Percentiles rank a stretch among this genome's conserved stretches.
Evolutionary conservation across 2,113 vertebrate species (phyloP).

Genomic region (Halichoeres trimaculatus): DNA sequence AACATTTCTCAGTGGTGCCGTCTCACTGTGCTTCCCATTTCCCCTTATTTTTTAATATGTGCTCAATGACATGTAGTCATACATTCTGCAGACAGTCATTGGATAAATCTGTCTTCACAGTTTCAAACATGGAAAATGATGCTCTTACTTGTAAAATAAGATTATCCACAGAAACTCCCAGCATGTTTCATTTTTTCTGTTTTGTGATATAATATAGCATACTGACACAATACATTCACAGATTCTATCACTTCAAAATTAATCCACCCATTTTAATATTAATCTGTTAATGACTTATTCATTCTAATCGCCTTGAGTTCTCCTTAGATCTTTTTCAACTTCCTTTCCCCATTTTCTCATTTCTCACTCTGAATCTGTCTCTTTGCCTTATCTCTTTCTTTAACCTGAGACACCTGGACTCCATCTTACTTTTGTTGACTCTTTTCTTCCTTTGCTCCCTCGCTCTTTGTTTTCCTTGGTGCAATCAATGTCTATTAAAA

Average conservation of each 20-base stretch:
- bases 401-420: neutral
- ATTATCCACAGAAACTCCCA: neutral
- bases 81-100: neutral
- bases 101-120: neutral
- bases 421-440: neutral
- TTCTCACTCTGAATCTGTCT: constrained; percentile 27
- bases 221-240: constrained; percentile 39
- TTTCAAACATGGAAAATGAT: neutral
- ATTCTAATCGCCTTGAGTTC: constrained; percentile 50
- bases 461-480: neutral
- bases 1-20: neutral
- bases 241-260: constrained; percentile 31
- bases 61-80: neutral
- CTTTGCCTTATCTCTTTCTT: neutral
- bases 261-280: constrained; percentile 55
- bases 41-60: neutral
- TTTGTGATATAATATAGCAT: constrained; percentile 23
- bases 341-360: constrained; percentile 40
- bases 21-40: neutral
- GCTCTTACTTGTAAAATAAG: neutral
- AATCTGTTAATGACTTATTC: constrained; percentile 59
- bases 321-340: constrained; percentile 44
- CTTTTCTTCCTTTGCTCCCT: neutral
- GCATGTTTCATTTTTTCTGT: neutral
- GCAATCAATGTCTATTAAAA: neutral